phyloP scores from a whole-genome alignment of 1,140 invertebrate species.

The Coptotermes formosanus region DNA sequence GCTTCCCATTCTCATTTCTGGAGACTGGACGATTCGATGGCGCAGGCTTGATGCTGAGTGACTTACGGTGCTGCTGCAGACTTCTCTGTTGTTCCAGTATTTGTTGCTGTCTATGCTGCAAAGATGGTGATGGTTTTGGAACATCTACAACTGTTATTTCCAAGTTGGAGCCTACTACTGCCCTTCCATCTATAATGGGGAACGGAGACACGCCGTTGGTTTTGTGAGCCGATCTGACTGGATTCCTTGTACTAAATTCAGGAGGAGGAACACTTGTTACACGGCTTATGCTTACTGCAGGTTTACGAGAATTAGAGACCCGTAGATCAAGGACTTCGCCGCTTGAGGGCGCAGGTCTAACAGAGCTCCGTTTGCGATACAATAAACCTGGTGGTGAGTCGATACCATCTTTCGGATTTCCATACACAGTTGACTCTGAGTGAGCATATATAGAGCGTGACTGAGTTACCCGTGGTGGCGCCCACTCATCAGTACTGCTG shows the following conservation, averaged over 20 bases:
- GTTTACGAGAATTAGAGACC: conserved; percentile 28
- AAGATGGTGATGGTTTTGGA: conserved; percentile 40
- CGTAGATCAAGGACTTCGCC: conserved; percentile 32
- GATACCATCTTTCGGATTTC: conserved; percentile 34
- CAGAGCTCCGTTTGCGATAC: neutral
- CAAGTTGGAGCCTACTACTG: conserved; percentile 54
- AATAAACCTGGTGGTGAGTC: conserved; percentile 19
- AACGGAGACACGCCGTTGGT: conserved; percentile 44
- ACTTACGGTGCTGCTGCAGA: neutral
- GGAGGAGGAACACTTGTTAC: neutral
- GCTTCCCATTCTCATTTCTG: conserved; percentile 28
- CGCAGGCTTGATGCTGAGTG: neutral
- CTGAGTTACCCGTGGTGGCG: conserved; percentile 44
- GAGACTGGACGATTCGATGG: neutral
- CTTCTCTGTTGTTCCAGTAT: neutral
- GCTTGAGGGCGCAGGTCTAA: neutral
- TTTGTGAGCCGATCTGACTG: conserved; percentile 26
- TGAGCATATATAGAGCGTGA: conserved; percentile 62
- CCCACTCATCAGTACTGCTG: conserved; percentile 26
- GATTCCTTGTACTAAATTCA: conserved; percentile 47
- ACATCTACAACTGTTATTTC: conserved; percentile 59
- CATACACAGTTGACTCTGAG: conserved; percentile 54
- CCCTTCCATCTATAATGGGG: conserved; percentile 39
- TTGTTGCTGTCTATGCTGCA: conserved; percentile 28
- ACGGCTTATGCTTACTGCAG: conserved; percentile 23